phyloP scores from a whole-genome alignment of 2,797 vertebrate species.

The Myotis myotis region DNA sequence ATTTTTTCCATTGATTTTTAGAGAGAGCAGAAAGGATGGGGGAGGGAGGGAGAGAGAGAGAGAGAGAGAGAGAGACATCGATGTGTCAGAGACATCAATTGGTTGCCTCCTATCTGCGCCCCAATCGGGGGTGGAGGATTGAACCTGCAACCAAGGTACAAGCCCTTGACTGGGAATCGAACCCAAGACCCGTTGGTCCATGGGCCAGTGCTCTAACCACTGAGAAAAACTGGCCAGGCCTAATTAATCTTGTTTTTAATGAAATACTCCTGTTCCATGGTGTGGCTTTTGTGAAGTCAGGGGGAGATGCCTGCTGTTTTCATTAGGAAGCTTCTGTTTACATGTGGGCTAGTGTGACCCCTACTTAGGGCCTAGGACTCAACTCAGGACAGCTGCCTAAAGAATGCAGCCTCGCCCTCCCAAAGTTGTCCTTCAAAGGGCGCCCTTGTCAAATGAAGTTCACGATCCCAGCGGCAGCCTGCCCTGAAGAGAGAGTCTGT shows the following conservation, averaged over 20 bases:
- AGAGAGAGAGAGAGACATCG: neutral
- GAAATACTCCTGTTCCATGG: no score
- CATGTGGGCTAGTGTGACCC: neutral
- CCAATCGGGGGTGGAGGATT: neutral
- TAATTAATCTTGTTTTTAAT: no score
- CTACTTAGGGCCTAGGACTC: no score
- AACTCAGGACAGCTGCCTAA: neutral
- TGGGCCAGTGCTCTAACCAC: neutral
- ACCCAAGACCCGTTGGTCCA: neutral
- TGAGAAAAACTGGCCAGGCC: neutral
- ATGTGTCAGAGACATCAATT: neutral
- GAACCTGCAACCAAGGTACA: neutral
- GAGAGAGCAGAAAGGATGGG: neutral
- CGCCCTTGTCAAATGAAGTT: neutral
- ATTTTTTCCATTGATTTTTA: neutral
- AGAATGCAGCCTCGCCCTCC: neutral
- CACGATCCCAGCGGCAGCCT: neutral
- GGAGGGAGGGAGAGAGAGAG: neutral
- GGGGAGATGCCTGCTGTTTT: no score
- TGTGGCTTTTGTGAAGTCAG: no score
- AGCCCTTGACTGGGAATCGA: neutral
- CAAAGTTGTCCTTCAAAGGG: neutral
- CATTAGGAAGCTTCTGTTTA: neutral
- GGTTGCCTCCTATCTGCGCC: neutral
- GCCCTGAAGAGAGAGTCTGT: neutral